Evolutionary conservation across 2,797 vertebrate genomes (phyloP).

Genomic region (Clarias pachynema): DNA sequence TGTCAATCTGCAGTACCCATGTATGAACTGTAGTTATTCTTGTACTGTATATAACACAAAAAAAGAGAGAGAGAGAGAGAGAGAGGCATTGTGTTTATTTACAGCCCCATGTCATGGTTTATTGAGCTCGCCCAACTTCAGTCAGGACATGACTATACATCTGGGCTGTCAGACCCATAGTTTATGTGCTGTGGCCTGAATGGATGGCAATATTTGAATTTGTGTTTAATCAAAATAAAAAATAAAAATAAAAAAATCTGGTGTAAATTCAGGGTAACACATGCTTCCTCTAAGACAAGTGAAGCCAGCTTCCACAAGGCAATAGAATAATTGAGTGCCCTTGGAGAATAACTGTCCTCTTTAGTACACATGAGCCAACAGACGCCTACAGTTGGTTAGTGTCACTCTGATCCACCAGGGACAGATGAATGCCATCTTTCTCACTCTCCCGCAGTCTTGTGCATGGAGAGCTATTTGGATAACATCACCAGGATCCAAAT

Average conservation of each 20-base stretch:
- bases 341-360: constrained; percentile 13
- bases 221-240: neutral
- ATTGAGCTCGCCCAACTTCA: neutral
- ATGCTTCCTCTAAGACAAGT: constrained; percentile 3
- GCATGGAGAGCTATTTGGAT: neutral
- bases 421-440: constrained; percentile 1
- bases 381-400: constrained; percentile 18
- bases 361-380: constrained; percentile 11
- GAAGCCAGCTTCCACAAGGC: neutral
- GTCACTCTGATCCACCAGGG: constrained; percentile 15
- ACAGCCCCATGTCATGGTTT: neutral
- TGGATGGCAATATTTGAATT: neutral
- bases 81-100: neutral
- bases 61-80: too few species aligned
- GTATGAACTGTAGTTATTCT: neutral
- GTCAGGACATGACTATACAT: neutral
- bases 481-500: neutral
- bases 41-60: neutral
- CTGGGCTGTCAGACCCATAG: neutral
- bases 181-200: neutral
- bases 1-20: neutral
- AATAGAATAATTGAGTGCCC: constrained; percentile 12
- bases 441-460: neutral
- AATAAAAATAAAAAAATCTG: neutral
- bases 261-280: neutral